phyloP scores from a whole-genome alignment of 2,113 vertebrate species.

The Indicator maculatus region DNA sequence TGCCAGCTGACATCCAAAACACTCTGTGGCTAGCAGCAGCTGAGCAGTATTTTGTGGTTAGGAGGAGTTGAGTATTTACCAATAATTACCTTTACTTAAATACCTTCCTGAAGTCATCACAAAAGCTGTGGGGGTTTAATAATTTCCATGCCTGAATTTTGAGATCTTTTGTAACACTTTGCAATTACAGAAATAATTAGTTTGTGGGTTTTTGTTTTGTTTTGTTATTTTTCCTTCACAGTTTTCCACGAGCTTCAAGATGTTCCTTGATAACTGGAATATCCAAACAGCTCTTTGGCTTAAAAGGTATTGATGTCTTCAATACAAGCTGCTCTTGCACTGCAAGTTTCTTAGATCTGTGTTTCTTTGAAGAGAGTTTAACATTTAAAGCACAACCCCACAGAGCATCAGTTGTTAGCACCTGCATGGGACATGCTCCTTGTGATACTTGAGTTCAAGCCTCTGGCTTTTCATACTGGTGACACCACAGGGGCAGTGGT shows the following conservation, averaged over 20 bases:
- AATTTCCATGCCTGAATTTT: neutral
- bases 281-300: conserved; percentile 98
- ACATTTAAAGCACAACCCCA: neutral
- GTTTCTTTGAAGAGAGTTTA: neutral
- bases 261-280: conserved; percentile 99
- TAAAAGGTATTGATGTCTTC: conserved; percentile 86
- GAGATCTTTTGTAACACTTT: neutral
- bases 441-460: neutral
- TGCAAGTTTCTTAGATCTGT: neutral
- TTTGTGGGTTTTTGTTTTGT: neutral
- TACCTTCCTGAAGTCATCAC: neutral
- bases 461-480: neutral
- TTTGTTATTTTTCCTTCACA: conserved; percentile 66
- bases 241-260: conserved; percentile 98
- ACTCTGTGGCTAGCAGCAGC: neutral
- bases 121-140: neutral
- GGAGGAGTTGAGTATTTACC: neutral
- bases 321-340: neutral
- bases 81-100: neutral
- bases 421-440: accelerated
- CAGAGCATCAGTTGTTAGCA: neutral
- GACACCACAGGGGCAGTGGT: too few relatives aligned
- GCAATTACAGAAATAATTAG: neutral
- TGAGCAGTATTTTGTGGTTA: neutral
- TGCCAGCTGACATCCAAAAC: neutral